phyloP scores from a whole-genome alignment of 1,140 invertebrate genomes.

The Eueides isabella region DNA sequence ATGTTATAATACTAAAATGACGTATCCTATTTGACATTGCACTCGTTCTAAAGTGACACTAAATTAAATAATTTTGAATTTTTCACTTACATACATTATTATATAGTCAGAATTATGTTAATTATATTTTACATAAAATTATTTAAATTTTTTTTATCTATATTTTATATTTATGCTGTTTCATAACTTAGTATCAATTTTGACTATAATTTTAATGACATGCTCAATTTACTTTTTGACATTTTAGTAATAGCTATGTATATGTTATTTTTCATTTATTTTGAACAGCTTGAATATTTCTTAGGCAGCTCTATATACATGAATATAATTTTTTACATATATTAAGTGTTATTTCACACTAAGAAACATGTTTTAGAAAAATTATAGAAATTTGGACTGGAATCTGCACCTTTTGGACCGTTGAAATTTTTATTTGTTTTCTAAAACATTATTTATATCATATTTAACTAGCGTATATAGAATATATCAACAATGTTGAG shows the following conservation, averaged over 20 bases:
- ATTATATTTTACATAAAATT: no score
- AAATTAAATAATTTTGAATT: constrained; percentile 1
- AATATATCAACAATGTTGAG: constrained; percentile 8
- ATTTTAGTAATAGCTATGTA: background rate
- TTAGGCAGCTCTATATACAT: constrained; percentile 19
- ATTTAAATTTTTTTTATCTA: no score
- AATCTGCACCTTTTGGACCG: no score
- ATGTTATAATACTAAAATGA: background rate
- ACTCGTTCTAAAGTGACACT: background rate
- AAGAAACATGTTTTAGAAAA: no score
- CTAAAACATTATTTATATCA: background rate
- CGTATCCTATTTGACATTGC: constrained; percentile 9
- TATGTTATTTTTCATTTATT: background rate
- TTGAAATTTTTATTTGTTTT: no score
- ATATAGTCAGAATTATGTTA: background rate
- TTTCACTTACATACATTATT: background rate
- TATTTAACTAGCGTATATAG: background rate
- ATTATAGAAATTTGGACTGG: no score
- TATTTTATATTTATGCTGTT: no score
- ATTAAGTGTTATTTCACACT: no score
- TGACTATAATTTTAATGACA: background rate
- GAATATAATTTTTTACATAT: background rate
- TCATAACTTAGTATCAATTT: background rate
- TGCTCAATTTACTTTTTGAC: constrained; percentile 9
- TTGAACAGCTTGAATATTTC: background rate